Base-by-base conservation (phyloP, 2,113 vertebrate species). In the Microcebus murinus region DNA sequence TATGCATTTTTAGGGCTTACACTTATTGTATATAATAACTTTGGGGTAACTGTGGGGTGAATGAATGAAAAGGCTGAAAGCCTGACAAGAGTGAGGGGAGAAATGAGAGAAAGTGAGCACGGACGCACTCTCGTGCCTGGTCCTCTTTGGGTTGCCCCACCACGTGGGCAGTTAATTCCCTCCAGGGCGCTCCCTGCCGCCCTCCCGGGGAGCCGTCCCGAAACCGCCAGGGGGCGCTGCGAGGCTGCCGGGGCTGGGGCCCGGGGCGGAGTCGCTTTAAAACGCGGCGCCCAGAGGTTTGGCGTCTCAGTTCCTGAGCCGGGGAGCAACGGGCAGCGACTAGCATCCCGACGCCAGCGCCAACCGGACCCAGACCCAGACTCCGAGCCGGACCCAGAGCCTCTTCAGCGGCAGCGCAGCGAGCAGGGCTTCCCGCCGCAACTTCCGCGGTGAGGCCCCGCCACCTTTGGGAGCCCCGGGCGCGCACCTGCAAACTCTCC, bases 241-340 rank as follows among this genome's bases (percentile, higher is more conserved):
- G 18, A 3, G 0, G 21, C 27, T 34, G 67, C 23, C 42, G 21
- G 20, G 87, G 84, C 50, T 4, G 76, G 8, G 39, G 63, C 20
- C 10, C 4, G 36, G 87, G 94, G 94, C 70, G 98, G 95, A 81
- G 96, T 94, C 50, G 73, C 87, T 96, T 98, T 98, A 98, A 98
- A 98, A 67, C 48, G 39, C 63, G 48, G 94, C 90, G 87, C 86
- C 61, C 67, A 0, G 82, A n/a, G 7, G 94, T 84, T 90, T 11
- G 2, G 39, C 3, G 34, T 36, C 21, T 90, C 94, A 96, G 97
- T 97, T n/a, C 25, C 39, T 0, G 15, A 91, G 45, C 45, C 39
- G 1, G 14, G 21, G 12, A 29, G 82, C 63, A 0, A 45, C n/a
- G 0, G 25, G 42, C 23, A 3, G 48, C 70, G 55, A 39, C 45